Evolutionary conservation across 2,888 invertebrate species (phyloP).

Genomic region (Minunthozetes semirufus): DNA sequence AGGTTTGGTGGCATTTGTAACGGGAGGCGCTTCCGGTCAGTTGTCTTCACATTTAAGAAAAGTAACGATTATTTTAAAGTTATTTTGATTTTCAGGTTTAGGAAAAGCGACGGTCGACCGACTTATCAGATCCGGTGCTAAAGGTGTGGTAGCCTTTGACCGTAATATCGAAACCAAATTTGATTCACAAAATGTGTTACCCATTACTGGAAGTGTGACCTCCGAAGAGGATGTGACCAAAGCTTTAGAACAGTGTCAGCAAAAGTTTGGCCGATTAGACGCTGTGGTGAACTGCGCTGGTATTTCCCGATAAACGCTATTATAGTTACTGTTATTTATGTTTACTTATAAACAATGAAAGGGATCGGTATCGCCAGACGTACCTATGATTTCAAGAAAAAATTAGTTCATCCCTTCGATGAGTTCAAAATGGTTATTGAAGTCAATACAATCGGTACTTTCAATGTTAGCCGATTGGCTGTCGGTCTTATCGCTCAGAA

Average conservation of each 20-base stretch:
- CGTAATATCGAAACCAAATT: constrained; percentile 12
- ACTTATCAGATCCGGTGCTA: constrained; percentile 35
- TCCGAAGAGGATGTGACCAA: constrained; percentile 33
- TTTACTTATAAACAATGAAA: not conserved
- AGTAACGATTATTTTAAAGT: not conserved
- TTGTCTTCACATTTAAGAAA: not conserved
- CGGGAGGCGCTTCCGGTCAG: constrained; percentile 38
- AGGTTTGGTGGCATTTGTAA: constrained; percentile 37
- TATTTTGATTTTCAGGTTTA: constrained; percentile 33
- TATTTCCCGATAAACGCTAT: constrained; percentile 49
- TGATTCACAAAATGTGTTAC: constrained; percentile 18
- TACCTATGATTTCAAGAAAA: constrained; percentile 80
- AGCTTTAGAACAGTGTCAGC: constrained; percentile 36
- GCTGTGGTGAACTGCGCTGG: constrained; percentile 92
- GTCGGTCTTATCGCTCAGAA: constrained; percentile 77
- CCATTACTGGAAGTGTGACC: constrained; percentile 29
- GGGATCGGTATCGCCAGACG: constrained; percentile 65
- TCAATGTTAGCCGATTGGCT: constrained; percentile 80
- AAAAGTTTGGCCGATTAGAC: constrained; percentile 51
- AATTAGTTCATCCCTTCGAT: constrained; percentile 62
- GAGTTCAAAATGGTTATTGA: constrained; percentile 69
- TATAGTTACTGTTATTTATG: not conserved
- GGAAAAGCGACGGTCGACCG: constrained; percentile 36
- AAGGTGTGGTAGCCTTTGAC: constrained; percentile 38
- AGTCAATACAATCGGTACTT: constrained; percentile 85